A percentile compares a stretch with the other conserved stretches of the same genome.
These are phyloP conservation scores for Holothuria scabra DNA, from an alignment of 53 echinoderm and acorn worm genomes.

Conservation along the genomic window DNA sequence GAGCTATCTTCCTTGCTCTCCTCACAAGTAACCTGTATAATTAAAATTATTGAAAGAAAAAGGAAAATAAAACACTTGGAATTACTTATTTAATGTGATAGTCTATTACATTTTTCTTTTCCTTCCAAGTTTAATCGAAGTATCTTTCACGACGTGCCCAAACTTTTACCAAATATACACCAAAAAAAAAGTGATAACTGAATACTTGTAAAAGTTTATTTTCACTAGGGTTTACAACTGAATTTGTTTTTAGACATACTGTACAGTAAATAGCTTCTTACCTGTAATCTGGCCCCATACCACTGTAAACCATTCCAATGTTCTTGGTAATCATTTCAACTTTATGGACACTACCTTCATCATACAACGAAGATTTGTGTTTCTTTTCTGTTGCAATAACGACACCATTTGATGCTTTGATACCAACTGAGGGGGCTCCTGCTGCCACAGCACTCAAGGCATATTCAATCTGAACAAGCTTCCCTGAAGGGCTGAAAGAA, in stretches of 20 bases:
- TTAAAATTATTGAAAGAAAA: background rate
- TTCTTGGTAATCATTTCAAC: slow-evolving; percentile 96
- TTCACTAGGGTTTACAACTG: background rate
- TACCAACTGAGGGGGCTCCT: slow-evolving; percentile 92
- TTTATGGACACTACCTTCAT: slow-evolving; percentile 96
- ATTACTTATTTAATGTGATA: too few relatives aligned
- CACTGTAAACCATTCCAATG: slow-evolving; percentile 98
- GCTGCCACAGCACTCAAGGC: slow-evolving; percentile 97
- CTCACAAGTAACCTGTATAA: slow-evolving; percentile 72
- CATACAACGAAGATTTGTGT: slow-evolving; percentile 94
- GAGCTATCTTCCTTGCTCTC: slow-evolving; percentile 91
- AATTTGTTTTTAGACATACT: background rate
- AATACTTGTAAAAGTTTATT: too few relatives aligned
- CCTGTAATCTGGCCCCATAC: slow-evolving; percentile 99
- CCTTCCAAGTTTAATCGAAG: too few relatives aligned
- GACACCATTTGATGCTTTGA: slow-evolving; percentile 97
- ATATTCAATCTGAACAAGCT: slow-evolving; percentile 99
- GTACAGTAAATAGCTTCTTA: too few relatives aligned
- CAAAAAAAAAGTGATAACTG: too few relatives aligned
- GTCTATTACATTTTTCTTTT: too few relatives aligned
- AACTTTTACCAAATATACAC: too few relatives aligned
- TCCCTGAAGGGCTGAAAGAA: slow-evolving; percentile 87
- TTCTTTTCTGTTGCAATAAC: slow-evolving; percentile 99
- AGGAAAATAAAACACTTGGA: too few relatives aligned
- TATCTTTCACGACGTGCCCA: too few relatives aligned